Conservation (phyloP, 2,113 vertebrate species). For the Cricetomys ansorgei region DNA sequence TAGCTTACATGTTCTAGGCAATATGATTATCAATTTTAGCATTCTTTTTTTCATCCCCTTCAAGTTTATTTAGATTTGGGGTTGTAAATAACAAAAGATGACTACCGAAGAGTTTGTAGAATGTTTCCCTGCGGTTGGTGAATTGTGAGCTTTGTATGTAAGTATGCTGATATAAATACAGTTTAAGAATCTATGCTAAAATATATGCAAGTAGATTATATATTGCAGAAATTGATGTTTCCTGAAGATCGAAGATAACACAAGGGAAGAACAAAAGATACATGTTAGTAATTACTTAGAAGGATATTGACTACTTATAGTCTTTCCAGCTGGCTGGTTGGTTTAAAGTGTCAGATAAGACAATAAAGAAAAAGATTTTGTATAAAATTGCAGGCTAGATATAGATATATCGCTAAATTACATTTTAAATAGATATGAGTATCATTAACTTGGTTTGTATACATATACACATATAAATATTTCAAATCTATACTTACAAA, state of each 20-base stretch:
- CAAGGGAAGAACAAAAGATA: neutral
- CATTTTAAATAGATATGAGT: neutral
- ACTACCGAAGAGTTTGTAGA: neutral
- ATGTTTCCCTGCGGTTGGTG: neutral
- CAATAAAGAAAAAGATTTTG: neutral
- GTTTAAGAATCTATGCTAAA: conserved; percentile 7
- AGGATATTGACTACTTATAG: neutral
- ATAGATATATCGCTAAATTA: neutral
- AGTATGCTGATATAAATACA: neutral
- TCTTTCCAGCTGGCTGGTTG: neutral
- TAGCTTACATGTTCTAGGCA: neutral
- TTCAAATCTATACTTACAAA: neutral
- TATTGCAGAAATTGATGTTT: neutral
- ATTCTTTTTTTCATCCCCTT: neutral
- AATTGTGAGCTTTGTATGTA: neutral
- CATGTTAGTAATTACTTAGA: neutral
- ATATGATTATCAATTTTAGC: neutral
- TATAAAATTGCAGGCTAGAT: neutral
- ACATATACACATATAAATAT: neutral
- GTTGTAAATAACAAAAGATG: neutral
- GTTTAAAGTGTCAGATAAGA: neutral
- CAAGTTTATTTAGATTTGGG: neutral
- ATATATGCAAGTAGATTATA: neutral
- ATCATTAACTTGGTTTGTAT: neutral
- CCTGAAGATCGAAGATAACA: neutral